Percentiles rank a stretch among this genome's conserved stretches.
These are phyloP conservation scores for Dicranocentrus wangi DNA, from an alignment of 2,888 invertebrate species.

Conservation along the genomic window DNA sequence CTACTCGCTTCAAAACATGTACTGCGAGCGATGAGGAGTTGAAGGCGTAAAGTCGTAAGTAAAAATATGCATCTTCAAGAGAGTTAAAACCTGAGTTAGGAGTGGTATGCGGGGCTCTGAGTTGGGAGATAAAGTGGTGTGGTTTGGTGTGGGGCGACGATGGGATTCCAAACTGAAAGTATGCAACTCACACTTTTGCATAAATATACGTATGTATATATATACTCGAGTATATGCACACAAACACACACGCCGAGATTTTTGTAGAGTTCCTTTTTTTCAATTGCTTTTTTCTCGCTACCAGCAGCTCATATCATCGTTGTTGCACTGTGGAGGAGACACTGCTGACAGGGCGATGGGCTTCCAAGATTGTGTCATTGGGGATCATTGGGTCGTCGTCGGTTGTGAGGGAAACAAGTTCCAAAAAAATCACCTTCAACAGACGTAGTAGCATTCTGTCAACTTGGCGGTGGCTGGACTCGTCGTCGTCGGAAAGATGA, in stretches of 20 bases:
- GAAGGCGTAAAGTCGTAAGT: slow-evolving; percentile 12
- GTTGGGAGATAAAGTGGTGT: background rate
- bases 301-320: too few species aligned
- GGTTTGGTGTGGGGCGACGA: slow-evolving; percentile 32
- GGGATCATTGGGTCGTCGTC: too few species aligned
- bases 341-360: too few species aligned
- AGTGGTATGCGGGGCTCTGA: slow-evolving; percentile 11
- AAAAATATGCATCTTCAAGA: slow-evolving; percentile 32
- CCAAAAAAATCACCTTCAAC: too few species aligned
- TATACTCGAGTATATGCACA: background rate
- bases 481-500: too few species aligned
- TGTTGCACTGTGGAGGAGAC: too few species aligned
- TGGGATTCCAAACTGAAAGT: slow-evolving; percentile 49
- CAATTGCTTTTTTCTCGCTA: too few species aligned
- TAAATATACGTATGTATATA: background rate
- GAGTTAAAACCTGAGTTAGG: slow-evolving; percentile 50
- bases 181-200: slow-evolving; percentile 1
- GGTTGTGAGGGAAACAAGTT: too few species aligned
- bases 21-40: background rate
- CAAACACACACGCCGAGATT: background rate
- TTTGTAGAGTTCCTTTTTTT: too few species aligned
- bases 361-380: too few species aligned
- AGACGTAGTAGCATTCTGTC: too few species aligned
- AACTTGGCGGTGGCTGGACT: too few species aligned
- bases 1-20: background rate